Evolutionary conservation across 1,140 invertebrate genomes (phyloP), one percentile per base, ranked within the genome.

Genomic region (Drosophila nasuta): DNA sequence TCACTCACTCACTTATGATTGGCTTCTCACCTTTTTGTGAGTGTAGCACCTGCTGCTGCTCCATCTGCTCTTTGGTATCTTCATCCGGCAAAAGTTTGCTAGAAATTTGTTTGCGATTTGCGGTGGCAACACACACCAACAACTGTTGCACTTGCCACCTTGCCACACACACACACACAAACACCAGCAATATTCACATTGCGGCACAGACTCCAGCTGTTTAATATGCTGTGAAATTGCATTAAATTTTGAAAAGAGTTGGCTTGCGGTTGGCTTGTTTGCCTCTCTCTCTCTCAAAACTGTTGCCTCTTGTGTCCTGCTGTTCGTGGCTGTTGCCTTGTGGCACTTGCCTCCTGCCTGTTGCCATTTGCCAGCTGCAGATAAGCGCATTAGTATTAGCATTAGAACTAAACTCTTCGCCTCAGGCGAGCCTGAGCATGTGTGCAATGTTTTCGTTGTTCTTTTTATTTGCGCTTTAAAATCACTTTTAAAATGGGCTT

Each of bases 181-280:
- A 1, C 38, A 54, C 33, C 17, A 20, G 25, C 13, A 30, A 6
- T 8, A 54, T n/a, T 25, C 56, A 35, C 52, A 52, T 38, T 75
- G 79, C 51, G 68, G 54, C 82, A 70, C 85, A 85, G 65, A 73
- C 69, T 79, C 72, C 78, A 81, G 78, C 85, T 85, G 81, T 67
- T 89, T 89, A 89, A 89, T 81, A 89, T 89, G 78, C 81, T 89
- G 78, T 89, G 83, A 85, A 89, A 89, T 89, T 89, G 74, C 85
- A 89, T 89, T 89, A 89, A 81, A 85, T 69, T 85, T 85, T 74
- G 65, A 81, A 81, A 75, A 80, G 85, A 72, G 74, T 81, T 73
- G 67, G 20, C 66, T 79, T 76, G 76, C 25, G 75, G 70, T 67
- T 69, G 11, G 43, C 46, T 69, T 25, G 54, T 25, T 25, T 25